Evolutionary conservation across 1,140 invertebrate genomes (phyloP).

Genomic region (Penaeus japonicus): DNA sequence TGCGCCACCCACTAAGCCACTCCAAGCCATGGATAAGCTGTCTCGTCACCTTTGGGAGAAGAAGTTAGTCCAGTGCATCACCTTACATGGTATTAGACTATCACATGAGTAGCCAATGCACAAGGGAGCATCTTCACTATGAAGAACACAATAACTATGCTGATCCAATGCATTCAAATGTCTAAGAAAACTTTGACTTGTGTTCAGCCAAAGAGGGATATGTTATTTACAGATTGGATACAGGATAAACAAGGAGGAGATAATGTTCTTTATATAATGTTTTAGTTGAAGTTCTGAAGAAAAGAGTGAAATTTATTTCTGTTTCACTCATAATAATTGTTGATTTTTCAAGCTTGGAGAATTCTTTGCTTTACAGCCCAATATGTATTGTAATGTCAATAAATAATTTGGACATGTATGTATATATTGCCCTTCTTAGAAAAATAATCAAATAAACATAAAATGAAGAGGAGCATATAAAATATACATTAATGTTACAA

Average conservation of each 20-base stretch:
- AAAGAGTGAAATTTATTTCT: background rate
- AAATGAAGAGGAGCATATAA: too few species aligned
- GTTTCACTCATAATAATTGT: background rate
- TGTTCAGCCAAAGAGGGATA: background rate
- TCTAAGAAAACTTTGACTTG: background rate
- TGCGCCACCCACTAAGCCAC: too few species aligned
- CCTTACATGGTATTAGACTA: background rate
- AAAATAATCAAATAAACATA: too few species aligned
- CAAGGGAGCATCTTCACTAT: slow-evolving; percentile 21
- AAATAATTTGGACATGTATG: too few species aligned
- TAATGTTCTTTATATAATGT: background rate
- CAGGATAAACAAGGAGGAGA: background rate
- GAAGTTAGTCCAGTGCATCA: background rate
- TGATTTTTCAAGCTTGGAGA: too few species aligned
- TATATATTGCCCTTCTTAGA: too few species aligned
- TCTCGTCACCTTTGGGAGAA: background rate
- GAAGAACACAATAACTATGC: slow-evolving; percentile 25
- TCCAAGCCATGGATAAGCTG: background rate
- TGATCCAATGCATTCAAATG: slow-evolving; percentile 2
- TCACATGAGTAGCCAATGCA: slow-evolving; percentile 25
- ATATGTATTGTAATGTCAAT: too few species aligned
- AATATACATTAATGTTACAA: too few species aligned
- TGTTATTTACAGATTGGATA: background rate
- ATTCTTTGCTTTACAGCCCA: too few species aligned
- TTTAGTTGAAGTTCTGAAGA: too few species aligned